Base-by-base conservation (phyloP, 1,140 invertebrate species). In the Calephelis nemesis region DNA sequence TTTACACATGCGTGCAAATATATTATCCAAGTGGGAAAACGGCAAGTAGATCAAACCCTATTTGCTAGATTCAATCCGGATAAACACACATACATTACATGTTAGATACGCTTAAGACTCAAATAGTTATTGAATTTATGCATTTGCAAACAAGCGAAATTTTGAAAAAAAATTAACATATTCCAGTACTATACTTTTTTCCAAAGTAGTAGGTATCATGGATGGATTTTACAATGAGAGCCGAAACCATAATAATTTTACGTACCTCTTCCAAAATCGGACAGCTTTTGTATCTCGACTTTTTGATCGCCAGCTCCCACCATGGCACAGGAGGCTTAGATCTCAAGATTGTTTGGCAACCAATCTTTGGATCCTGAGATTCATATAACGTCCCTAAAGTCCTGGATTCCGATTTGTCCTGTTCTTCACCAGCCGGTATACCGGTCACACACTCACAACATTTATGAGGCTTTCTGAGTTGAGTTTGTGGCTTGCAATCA, bases 221-320 rank as follows among this genome's bases (percentile, higher is more conserved):
- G 0, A 30, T 30, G 30, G 3, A 30, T 30, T 30, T 30, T 30
- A 30, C 30, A 30, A 30, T 2, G 3, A 30, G 30, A 30, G 3
- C 3, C 3, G 0, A 30, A 30, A 30, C 19, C 15, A n/a, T 6
- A 52, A 45, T 10, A 42, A 63, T 0, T 48, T 54, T 77, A 78
- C 79, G 75, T 75, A 88, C 94, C 93, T 95, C 91, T 80, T 92
- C 93, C 63, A 95, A 90, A 68, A 94, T 93, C 45, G 95, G 95
- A 81, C 95, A 96, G 78, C 95, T 96, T 70, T 95, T 93, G 60
- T 96, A 94, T 69, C 95, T 93, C 67, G 93, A 95, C 67, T 95
- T 94, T 70, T 94, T 94, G 11, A 96, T 96, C 15, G 96, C 96
- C 62, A 97, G 84, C 87, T 97, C 96, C 95, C 96, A 97, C 96